These are phyloP conservation scores for Neodiprion virginianus DNA, from an alignment of 1,140 invertebrate genomes.

Conservation along the genomic window DNA sequence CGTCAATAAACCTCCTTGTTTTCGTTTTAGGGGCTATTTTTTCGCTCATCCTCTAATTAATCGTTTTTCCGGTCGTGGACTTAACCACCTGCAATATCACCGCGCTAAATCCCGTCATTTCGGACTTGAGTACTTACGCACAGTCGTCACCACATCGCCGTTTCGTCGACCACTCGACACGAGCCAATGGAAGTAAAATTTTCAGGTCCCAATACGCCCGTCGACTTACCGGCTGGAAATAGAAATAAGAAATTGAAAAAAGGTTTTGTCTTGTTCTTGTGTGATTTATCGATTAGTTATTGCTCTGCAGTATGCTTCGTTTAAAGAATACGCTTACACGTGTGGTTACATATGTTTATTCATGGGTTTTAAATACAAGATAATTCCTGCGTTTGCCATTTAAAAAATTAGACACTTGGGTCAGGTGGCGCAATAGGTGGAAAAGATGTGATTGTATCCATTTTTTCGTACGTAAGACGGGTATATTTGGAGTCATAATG, in stretches of 20 bases:
- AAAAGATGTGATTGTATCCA: too few species aligned
- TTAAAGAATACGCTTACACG: too few species aligned
- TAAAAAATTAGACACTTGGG: too few species aligned
- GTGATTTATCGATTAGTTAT: neutral
- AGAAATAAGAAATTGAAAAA: neutral
- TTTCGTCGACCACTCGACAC: neutral
- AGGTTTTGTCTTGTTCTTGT: neutral
- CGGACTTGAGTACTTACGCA: neutral
- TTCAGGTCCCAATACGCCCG: too few species aligned
- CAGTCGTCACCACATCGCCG: neutral
- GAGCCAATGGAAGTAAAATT: neutral
- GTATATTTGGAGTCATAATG: too few species aligned
- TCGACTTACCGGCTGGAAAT: slow-evolving; percentile 21
- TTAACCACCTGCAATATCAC: too few species aligned
- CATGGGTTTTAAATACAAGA: too few species aligned
- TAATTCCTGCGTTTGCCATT: too few species aligned
- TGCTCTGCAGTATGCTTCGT: too few species aligned
- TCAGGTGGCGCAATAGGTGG: too few species aligned
- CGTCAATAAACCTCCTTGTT: neutral
- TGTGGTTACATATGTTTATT: too few species aligned
- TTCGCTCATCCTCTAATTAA: neutral
- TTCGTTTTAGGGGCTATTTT: neutral
- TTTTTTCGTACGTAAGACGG: too few species aligned
- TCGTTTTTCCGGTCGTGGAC: neutral
- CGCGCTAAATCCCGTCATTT: neutral